A percentile compares a stretch with the other conserved stretches of the same genome.
Evolutionary conservation across 2,888 invertebrate species (phyloP).

Genomic region (Eupsilia transversa): DNA sequence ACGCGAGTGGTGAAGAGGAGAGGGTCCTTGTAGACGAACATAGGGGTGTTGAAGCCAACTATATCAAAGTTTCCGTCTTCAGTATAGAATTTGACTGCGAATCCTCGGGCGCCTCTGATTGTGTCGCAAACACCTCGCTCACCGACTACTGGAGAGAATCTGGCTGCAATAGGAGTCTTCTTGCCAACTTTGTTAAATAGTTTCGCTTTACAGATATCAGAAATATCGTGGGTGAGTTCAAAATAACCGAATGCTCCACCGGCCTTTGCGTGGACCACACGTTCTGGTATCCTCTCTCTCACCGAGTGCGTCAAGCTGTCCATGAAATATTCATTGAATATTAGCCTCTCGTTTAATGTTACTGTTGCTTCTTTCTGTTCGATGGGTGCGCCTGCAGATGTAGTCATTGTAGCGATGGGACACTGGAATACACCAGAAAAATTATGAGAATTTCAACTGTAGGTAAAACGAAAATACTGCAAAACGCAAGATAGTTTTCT

Average conservation of each 20-base stretch:
- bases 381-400: slow-evolving; percentile 94
- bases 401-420: slow-evolving; percentile 91
- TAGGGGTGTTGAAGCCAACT: slow-evolving; percentile 96
- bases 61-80: slow-evolving; percentile 97
- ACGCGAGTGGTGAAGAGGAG: slow-evolving; percentile 96
- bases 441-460: neutral
- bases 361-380: slow-evolving; percentile 91
- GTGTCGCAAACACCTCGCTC: slow-evolving; percentile 97
- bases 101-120: slow-evolving; percentile 96
- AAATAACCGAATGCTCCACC: slow-evolving; percentile 96
- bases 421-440: slow-evolving; percentile 77
- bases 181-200: slow-evolving; percentile 94
- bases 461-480: too few relatives aligned
- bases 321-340: slow-evolving; percentile 94
- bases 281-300: slow-evolving; percentile 97
- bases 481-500: neutral
- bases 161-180: slow-evolving; percentile 93
- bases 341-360: slow-evolving; percentile 94
- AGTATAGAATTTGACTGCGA: slow-evolving; percentile 97
- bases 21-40: slow-evolving; percentile 97
- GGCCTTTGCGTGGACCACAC: slow-evolving; percentile 98
- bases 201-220: slow-evolving; percentile 93
- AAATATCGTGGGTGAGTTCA: slow-evolving; percentile 95
- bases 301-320: slow-evolving; percentile 95
- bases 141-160: slow-evolving; percentile 95